Evolutionary conservation across 2,888 invertebrate species (phyloP).

Genomic region (Panzeria rudis): DNA sequence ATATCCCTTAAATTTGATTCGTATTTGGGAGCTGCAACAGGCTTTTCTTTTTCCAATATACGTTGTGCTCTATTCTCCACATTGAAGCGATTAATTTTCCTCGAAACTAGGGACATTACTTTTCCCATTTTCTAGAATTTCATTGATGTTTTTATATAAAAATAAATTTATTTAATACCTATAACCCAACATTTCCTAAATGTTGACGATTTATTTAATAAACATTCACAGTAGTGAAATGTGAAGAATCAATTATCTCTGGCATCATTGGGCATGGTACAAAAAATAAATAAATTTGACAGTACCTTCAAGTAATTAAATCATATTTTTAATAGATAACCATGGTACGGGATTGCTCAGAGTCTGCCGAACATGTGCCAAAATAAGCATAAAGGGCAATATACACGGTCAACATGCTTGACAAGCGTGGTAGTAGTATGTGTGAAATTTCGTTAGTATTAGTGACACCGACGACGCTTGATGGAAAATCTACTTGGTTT

Average conservation of each 20-base stretch:
- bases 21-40: conserved; percentile 88
- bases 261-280: neutral
- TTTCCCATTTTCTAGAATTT: conserved; percentile 86
- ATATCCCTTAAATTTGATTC: conserved; percentile 86
- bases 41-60: conserved; percentile 88
- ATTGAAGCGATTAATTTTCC: conserved; percentile 88
- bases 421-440: too few relatives aligned
- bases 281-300: neutral
- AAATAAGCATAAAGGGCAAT: too few relatives aligned
- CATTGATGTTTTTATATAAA: conserved; percentile 58
- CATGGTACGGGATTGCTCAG: too few relatives aligned
- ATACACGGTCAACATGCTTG: too few relatives aligned
- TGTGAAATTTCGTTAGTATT: too few relatives aligned
- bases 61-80: conserved; percentile 90
- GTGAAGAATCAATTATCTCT: neutral
- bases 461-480: too few relatives aligned
- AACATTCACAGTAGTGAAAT: conserved; percentile 53
- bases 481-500: too few relatives aligned
- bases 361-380: too few relatives aligned
- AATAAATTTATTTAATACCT: conserved; percentile 4
- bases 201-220: conserved; percentile 14
- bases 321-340: too few relatives aligned
- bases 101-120: conserved; percentile 85
- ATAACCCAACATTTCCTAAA: conserved; percentile 44
- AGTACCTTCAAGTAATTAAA: neutral